phyloP scores from a whole-genome alignment of 2,888 invertebrate genomes.

The Piscicola geometra region DNA sequence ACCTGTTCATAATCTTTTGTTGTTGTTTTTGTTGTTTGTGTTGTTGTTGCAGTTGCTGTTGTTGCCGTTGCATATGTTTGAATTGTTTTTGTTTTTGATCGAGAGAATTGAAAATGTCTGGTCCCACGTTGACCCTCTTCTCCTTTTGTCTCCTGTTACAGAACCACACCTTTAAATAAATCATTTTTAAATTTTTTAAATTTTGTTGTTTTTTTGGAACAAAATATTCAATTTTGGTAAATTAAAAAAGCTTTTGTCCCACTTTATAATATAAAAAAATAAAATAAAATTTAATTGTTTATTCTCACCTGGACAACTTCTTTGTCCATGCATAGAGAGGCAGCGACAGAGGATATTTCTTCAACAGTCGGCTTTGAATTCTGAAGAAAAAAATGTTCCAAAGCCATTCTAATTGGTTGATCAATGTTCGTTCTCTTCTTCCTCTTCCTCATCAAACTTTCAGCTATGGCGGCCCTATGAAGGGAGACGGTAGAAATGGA shows the following conservation, averaged over 20 bases:
- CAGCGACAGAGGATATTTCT: conserved; percentile 86
- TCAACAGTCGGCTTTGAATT: conserved; percentile 95
- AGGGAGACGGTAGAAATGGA: conserved; percentile 1
- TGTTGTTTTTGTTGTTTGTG: conserved; percentile 16
- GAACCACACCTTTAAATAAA: conserved; percentile 50
- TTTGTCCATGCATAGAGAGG: conserved; percentile 89
- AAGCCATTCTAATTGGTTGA: conserved; percentile 84
- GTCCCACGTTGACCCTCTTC: conserved; percentile 64
- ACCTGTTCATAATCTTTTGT: conserved; percentile 13
- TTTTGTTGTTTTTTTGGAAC: too few relatives aligned
- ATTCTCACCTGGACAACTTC: conserved; percentile 73
- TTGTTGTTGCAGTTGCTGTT: conserved; percentile 7
- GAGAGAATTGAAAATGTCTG: conserved; percentile 16
- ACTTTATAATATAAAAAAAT: too few relatives aligned
- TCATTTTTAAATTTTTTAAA: too few relatives aligned
- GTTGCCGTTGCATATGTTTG: conserved; percentile 3
- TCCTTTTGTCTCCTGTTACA: conserved; percentile 47
- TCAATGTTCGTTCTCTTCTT: conserved; percentile 95
- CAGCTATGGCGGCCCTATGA: conserved; percentile 40
- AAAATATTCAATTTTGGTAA: too few relatives aligned
- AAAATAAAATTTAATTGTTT: too few relatives aligned
- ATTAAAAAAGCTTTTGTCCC: too few relatives aligned
- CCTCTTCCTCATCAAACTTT: conserved; percentile 64
- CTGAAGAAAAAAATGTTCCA: conserved; percentile 86
- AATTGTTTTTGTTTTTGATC: conserved; percentile 23